These are phyloP conservation scores for Heliconius melpomene DNA, from an alignment of 1,140 invertebrate species.

Conservation along the genomic window DNA sequence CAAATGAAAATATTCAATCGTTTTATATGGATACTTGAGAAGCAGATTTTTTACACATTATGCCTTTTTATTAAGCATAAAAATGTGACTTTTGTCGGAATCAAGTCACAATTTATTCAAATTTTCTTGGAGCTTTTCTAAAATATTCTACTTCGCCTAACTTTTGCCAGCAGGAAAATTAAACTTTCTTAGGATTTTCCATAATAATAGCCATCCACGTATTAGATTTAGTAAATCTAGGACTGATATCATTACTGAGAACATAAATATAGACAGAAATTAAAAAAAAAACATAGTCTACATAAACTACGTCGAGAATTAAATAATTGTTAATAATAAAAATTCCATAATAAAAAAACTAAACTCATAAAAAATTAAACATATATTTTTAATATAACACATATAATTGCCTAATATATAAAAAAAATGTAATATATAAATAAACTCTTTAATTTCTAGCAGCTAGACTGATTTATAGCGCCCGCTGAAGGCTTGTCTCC, in stretches of 20 bases:
- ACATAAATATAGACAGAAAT: too few relatives aligned
- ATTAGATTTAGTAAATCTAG: conserved; percentile 17
- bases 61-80: background rate
- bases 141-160: conserved; percentile 10
- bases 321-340: too few relatives aligned
- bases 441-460: background rate
- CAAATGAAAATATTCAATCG: too few relatives aligned
- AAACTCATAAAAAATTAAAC: too few relatives aligned
- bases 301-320: too few relatives aligned
- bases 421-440: background rate
- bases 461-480: conserved; percentile 4
- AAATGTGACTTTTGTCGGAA: conserved; percentile 1
- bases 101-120: conserved; percentile 22
- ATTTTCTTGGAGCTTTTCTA: conserved; percentile 4
- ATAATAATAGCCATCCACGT: conserved; percentile 4
- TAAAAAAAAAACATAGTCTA: background rate
- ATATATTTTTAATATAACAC: background rate
- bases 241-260: background rate
- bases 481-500: conserved; percentile 23
- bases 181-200: conserved; percentile 18
- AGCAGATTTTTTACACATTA: background rate
- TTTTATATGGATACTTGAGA: too few relatives aligned
- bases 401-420: background rate
- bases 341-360: too few relatives aligned
- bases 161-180: conserved; percentile 14